phyloP scores from a whole-genome alignment of 2,113 vertebrate genomes.

The Mirza zaza region DNA sequence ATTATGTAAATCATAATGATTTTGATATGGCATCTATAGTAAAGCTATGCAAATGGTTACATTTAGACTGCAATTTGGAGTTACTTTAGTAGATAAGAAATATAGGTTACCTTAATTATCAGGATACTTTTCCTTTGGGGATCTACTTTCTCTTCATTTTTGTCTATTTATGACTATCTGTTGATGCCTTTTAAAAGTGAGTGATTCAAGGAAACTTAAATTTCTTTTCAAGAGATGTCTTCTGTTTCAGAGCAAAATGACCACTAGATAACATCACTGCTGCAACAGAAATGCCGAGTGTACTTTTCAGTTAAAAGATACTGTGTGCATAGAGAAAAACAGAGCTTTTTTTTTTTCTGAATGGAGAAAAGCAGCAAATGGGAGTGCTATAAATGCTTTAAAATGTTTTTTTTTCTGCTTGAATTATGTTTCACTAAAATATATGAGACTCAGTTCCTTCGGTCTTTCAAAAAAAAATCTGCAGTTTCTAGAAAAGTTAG shows the following conservation, averaged over 20 bases:
- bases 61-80: neutral
- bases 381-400: constrained; percentile 18
- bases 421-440: constrained; percentile 49
- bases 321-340: neutral
- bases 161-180: constrained; percentile 35
- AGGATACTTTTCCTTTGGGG: neutral
- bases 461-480: constrained; percentile 58
- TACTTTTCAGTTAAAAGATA: constrained; percentile 50
- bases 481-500: constrained; percentile 59
- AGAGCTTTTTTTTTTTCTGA: constrained; percentile 48
- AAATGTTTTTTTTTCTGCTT: constrained; percentile 47
- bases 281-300: neutral
- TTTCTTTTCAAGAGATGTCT: constrained; percentile 16
- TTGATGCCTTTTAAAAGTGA: neutral
- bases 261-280: constrained; percentile 39
- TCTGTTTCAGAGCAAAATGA: constrained; percentile 52
- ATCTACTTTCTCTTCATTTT: constrained; percentile 42
- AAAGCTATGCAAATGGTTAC: neutral
- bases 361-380: constrained; percentile 33
- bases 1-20: neutral
- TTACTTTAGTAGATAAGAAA: neutral
- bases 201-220: constrained; percentile 47
- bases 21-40: neutral
- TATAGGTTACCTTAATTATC: constrained; percentile 6
- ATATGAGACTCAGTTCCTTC: constrained; percentile 31